phyloP scores from a whole-genome alignment of 2,888 invertebrate species.

The Oxystoma pomonae region DNA sequence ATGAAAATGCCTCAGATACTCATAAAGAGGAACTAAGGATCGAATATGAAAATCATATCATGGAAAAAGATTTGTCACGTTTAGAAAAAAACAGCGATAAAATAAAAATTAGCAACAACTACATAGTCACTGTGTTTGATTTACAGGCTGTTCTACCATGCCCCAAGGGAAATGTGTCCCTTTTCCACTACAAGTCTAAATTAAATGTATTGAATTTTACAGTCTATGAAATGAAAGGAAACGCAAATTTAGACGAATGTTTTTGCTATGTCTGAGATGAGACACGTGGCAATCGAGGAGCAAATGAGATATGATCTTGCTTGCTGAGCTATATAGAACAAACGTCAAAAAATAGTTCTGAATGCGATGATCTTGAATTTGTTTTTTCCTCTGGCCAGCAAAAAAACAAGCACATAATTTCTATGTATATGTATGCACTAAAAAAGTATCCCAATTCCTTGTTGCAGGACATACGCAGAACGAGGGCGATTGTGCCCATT shows the following conservation, averaged over 20 bases:
- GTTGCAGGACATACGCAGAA: constrained; percentile 16
- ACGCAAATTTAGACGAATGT: too few species aligned
- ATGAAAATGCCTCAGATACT: constrained; percentile 7
- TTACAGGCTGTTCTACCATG: constrained; percentile 31
- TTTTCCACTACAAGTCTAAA: constrained; percentile 32
- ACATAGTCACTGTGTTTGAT: constrained; percentile 16
- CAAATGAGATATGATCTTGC: constrained; percentile 31
- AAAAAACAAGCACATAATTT: constrained; percentile 17
- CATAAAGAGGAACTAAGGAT: constrained; percentile 10
- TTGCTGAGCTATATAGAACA: constrained; percentile 16
- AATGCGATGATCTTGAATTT: constrained; percentile 13
- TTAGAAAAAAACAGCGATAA: constrained; percentile 12
- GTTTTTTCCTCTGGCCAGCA: constrained; percentile 13
- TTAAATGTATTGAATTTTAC: constrained; percentile 35
- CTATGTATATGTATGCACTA: constrained; percentile 15
- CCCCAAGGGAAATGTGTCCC: constrained; percentile 25
- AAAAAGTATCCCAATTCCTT: constrained; percentile 16
- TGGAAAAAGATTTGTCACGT: constrained; percentile 11
- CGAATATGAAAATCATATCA: constrained; percentile 13
- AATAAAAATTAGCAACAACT: neutral
- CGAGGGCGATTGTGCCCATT: constrained; percentile 16
- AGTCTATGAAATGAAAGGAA: constrained; percentile 27
- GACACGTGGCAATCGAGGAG: constrained; percentile 32
- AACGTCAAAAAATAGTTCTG: constrained; percentile 1
- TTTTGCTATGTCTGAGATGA: too few species aligned